Evolutionary conservation across 2,797 vertebrate genomes (phyloP).

Genomic region (Eulemur albifrons): DNA sequence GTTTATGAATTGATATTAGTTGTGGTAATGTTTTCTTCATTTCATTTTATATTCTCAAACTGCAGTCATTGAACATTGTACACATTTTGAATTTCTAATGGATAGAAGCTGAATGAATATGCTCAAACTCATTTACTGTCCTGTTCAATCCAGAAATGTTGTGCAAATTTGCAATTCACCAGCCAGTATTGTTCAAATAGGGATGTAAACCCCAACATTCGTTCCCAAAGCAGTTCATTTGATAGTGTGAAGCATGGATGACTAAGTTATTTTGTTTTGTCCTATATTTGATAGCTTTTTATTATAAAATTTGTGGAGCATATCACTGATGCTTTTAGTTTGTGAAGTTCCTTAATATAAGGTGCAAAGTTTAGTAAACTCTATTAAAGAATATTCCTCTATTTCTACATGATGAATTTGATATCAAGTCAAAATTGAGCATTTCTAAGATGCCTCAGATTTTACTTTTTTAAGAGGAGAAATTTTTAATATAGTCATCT

Average conservation of each 20-base stretch:
- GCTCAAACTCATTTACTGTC: slow-evolving; percentile 22
- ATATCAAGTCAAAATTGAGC: not conserved
- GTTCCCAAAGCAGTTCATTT: not conserved
- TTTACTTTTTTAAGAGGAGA: not conserved
- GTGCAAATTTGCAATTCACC: not conserved
- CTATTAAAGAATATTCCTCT: not conserved
- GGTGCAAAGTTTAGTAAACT: not conserved
- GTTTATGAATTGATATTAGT: slow-evolving; percentile 21
- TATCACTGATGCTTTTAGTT: not conserved
- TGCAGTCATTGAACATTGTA: slow-evolving; percentile 13
- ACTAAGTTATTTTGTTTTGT: not conserved
- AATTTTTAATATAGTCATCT: not conserved
- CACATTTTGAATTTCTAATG: slow-evolving; percentile 37
- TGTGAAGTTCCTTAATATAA: not conserved
- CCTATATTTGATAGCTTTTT: not conserved
- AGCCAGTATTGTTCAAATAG: not conserved
- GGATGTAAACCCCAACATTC: not conserved
- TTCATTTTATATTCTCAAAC: slow-evolving; percentile 53
- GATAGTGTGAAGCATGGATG: not conserved
- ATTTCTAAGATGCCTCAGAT: not conserved
- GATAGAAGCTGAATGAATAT: not conserved
- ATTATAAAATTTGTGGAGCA: not conserved
- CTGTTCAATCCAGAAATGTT: not conserved
- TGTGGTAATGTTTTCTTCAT: slow-evolving; percentile 43
- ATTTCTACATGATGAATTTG: not conserved